Base-by-base conservation (phyloP, 2,888 invertebrate species). In the Eilema depressum region DNA sequence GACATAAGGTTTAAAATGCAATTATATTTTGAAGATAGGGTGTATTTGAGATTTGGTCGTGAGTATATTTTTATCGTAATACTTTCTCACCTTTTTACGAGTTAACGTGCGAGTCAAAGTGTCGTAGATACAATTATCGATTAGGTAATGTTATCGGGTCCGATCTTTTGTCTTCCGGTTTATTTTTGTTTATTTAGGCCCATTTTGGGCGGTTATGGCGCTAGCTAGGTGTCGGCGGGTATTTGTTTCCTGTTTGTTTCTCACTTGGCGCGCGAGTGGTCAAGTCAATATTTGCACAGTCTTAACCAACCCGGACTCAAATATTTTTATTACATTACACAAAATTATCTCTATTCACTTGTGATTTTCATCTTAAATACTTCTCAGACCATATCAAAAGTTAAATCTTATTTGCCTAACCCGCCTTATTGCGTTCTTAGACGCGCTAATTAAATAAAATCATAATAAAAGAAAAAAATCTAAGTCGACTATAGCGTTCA, bases 71-170 rank as follows among this genome's bases (percentile, higher is more conserved):
- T 94, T 95, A 95, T 94, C 94, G 90, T 89, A 87, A 90, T 92
- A 92, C 94, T 95, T 94, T 95, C 95, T 94, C 95, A 95, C 94
- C 92, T 95, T 94, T 95, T 95, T 95, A 95, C 94, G 93, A 92
- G 85, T 86, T 89, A 89, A 91, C 93, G 94, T 93, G 95, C 92
- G 94, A 92, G 89, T 91, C 88, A 90, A 91, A 93, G 93, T 94
- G 94, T 94, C 94, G 89, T 89, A 93, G 95, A 94, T 95, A 95
- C 93, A 92, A 95, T 94, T 95, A 95, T 95, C 95, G 95, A 95
- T 95, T 95, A 94, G 92, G 93, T 93, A 92, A 93, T 92, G 90
- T 93, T 95, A 95, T 95, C 95, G 83, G 84, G 85, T 64, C 86
- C 91, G 89, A 95, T 95, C 95, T 95, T 87, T 89, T 91, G 94